Evolutionary conservation across 2,888 invertebrate genomes (phyloP), one percentile per base, ranked within the genome.

Genomic region (Leptinotarsa juncta): DNA sequence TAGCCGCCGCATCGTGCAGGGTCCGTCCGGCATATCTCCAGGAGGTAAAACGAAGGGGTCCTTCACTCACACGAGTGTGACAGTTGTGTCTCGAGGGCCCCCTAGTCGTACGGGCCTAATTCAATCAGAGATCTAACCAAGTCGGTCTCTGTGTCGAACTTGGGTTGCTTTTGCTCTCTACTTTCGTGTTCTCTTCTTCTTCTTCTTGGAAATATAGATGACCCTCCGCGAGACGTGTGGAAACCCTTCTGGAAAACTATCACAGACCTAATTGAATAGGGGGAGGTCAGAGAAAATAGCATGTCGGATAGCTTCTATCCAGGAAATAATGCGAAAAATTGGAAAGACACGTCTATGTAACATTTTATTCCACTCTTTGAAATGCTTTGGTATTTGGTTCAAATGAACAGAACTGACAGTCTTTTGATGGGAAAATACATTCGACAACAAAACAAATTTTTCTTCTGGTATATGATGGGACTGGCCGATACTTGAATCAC

Each of bases 61-160:
- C n/a, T 78, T 78, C 70, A 51, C 51, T 48, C 69, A 62, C 71
- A 57, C 65, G 48, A 42, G 74, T 77, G 84, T 85, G 87, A 85
- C 86, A 87, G 87, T 86, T 86, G 86, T 85, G 86, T 86, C 82
- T 83, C 85, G 81, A 84, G 84, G 82, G 85, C 81, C 83, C 82
- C 82, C 78, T 79, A 87, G 26, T 26, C 87, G 86, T 87, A 87
- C 84, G 81, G 85, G 82, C 85, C 86, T 88, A 88, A 89, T 88
- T 88, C 86, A 88, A 89, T 89, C 87, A 88, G 86, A 87, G 87
- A 87, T 84, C 81, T 81, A 81, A 82, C 82, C 83, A 81, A 80
- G 82, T 81, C 82, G 80, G 77, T 73, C 81, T 81, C 73, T 78
- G 67, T 75, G 77, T 78, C 77, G 76, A 68, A 70, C 62, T 69